Percentiles rank a stretch among this genome's conserved stretches.
These are phyloP conservation scores for Oryzias javanicus DNA, from an alignment of 2,113 vertebrate genomes.

Conservation along the genomic window DNA sequence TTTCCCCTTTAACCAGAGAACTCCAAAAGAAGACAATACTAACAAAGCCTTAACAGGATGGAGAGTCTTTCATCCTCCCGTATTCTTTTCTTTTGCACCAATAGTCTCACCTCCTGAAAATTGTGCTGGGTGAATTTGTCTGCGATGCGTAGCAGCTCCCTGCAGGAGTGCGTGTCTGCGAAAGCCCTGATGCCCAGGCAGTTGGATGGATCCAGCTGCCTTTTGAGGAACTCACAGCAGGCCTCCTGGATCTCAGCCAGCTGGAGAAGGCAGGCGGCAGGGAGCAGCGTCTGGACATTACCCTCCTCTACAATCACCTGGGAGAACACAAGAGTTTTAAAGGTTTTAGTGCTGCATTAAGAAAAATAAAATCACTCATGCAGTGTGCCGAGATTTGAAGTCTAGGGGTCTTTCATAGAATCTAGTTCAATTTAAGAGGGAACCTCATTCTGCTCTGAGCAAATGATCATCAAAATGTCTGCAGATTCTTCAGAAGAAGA, in stretches of 20 bases:
- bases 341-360: no score
- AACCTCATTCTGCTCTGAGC: no score
- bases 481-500: no score
- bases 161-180: slow-evolving; percentile 96
- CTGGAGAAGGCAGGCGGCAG: slow-evolving; percentile 95
- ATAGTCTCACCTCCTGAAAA: slow-evolving; percentile 87
- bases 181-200: slow-evolving; percentile 97
- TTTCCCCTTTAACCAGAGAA: no score
- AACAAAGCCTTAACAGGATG: no score
- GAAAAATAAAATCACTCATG: no score
- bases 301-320: slow-evolving; percentile 96
- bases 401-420: no score
- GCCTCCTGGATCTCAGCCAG: slow-evolving; percentile 98
- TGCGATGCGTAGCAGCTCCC: slow-evolving; percentile 93
- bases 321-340: background rate
- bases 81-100: background rate
- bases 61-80: background rate
- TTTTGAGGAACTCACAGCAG: slow-evolving; percentile 96
- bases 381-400: no score
- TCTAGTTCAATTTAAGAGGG: no score
- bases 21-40: no score
- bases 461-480: no score
- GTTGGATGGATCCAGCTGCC: slow-evolving; percentile 97
- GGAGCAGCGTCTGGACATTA: slow-evolving; percentile 95
- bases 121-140: slow-evolving; percentile 99